Percentiles rank a stretch among this genome's conserved stretches.
These are phyloP conservation scores for Heliconius congener DNA, from an alignment of 1,140 invertebrate species.

Conservation along the genomic window DNA sequence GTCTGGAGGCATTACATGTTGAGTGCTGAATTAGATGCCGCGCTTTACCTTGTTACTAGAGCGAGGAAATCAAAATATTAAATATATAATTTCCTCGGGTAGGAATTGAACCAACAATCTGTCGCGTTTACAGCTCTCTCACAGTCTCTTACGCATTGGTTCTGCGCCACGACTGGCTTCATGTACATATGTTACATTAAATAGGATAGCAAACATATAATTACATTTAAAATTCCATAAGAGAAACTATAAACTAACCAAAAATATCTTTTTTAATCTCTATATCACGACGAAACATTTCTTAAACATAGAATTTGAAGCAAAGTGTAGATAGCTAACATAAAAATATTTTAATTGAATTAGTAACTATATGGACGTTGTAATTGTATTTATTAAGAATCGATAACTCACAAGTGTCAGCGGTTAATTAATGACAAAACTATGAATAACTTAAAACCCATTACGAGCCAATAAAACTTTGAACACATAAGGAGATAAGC, in stretches of 20 bases:
- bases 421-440: slow-evolving; percentile 1
- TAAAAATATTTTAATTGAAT: not conserved
- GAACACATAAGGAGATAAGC: slow-evolving; percentile 12
- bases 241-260: not conserved
- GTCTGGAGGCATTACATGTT: no score
- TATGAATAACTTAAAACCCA: slow-evolving; percentile 12
- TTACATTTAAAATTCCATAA: not conserved
- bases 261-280: not conserved
- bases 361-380: not conserved
- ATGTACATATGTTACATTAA: no score
- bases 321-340: not conserved
- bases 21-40: no score
- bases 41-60: no score
- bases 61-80: no score
- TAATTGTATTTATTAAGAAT: slow-evolving; percentile 10
- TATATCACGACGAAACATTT: not conserved
- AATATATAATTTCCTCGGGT: no score
- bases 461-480: not conserved
- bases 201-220: not conserved
- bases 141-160: no score
- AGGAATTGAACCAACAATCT: no score
- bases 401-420: slow-evolving; percentile 5
- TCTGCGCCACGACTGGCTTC: no score
- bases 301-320: not conserved
- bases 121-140: no score